Conservation (phyloP, 2,113 vertebrate species). For the Labeo catla region DNA sequence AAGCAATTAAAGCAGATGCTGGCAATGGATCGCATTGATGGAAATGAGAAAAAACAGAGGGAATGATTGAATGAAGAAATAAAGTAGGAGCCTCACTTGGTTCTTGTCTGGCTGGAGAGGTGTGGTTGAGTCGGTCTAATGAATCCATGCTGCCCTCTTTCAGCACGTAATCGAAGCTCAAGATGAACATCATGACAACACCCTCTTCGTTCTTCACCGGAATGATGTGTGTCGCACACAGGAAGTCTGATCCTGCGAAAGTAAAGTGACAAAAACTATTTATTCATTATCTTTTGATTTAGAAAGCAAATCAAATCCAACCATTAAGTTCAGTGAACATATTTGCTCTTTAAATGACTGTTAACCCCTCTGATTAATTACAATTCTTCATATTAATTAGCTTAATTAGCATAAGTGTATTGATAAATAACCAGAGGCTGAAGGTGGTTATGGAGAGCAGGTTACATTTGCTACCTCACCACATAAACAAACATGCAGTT, state of each 20-base stretch:
- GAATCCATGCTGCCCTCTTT: constrained; percentile 85
- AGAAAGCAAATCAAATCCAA: not conserved
- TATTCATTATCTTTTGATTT: not conserved
- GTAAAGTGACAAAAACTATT: not conserved
- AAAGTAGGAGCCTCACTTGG: constrained; percentile 83
- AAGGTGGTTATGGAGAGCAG: not conserved
- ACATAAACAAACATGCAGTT: not conserved
- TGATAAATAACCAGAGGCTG: not conserved
- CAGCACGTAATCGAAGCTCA: constrained; percentile 92
- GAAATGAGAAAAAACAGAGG: not conserved
- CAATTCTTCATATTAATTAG: not conserved
- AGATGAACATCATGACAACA: constrained; percentile 99
- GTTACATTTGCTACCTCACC: not conserved
- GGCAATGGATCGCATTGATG: not conserved
- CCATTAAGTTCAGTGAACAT: not conserved
- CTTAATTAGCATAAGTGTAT: not conserved
- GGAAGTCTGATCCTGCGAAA: constrained; percentile 88
- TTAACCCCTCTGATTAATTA: not conserved
- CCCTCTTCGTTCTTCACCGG: constrained; percentile 98
- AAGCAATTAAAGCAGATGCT: constrained; percentile 25
- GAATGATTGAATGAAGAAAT: not conserved
- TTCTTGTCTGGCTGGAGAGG: constrained; percentile 85
- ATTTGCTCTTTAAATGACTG: not conserved
- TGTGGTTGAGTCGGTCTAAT: constrained; percentile 86
- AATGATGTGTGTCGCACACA: constrained; percentile 96